Conservation (phyloP, 2,888 invertebrate species). For the Torymus texanus region DNA sequence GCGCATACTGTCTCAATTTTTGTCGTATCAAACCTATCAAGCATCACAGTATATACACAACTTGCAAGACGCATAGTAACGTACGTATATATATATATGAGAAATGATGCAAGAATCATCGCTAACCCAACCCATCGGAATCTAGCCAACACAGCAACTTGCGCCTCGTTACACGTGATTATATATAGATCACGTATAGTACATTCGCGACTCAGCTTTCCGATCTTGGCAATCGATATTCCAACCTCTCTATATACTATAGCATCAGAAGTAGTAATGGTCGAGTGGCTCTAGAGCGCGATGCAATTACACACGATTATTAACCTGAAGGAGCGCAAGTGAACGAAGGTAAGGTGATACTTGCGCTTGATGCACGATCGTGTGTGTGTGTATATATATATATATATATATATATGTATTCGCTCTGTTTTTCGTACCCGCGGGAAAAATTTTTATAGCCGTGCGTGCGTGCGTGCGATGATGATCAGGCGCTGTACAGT, state of each 20-base stretch:
- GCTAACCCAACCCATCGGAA: too few relatives aligned
- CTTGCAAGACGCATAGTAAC: too few relatives aligned
- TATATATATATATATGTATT: not conserved
- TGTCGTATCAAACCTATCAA: too few relatives aligned
- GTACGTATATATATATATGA: too few relatives aligned
- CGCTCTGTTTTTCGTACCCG: slow-evolving; percentile 6
- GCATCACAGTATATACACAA: too few relatives aligned
- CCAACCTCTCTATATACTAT: not conserved
- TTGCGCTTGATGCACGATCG: not conserved
- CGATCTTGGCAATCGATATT: slow-evolving; percentile 54
- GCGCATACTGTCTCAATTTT: too few relatives aligned
- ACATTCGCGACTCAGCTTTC: slow-evolving; percentile 44
- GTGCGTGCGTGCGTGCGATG: not conserved
- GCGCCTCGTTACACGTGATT: too few relatives aligned
- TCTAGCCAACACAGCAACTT: too few relatives aligned
- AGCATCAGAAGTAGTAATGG: slow-evolving; percentile 63
- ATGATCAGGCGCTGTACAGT: too few relatives aligned
- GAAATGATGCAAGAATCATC: too few relatives aligned
- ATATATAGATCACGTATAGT: too few relatives aligned
- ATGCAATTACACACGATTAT: slow-evolving; percentile 58
- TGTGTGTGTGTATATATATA: not conserved
- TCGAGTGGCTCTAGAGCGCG: slow-evolving; percentile 64
- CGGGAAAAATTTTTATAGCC: slow-evolving; percentile 51
- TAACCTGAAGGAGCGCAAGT: slow-evolving; percentile 41
- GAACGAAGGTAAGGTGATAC: not conserved